Conservation (phyloP, 2,113 vertebrate genomes). For the Corythaixoides concolor region DNA sequence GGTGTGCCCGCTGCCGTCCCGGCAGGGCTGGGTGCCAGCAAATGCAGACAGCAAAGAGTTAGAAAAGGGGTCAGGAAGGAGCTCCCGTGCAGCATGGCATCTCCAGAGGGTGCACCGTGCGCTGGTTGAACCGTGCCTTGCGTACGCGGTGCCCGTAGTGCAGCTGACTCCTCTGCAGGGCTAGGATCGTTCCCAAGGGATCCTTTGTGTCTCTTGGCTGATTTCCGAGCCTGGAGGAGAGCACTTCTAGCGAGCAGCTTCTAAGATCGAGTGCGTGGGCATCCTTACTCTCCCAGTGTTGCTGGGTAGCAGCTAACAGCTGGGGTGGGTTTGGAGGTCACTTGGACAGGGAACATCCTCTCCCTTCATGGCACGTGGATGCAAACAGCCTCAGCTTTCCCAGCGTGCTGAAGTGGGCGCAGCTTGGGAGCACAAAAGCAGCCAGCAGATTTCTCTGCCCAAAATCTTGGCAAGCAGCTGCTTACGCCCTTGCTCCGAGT, state of each 20-base stretch:
- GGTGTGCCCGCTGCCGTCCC: not conserved
- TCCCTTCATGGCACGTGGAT: accelerated
- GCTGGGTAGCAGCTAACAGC: too few relatives aligned
- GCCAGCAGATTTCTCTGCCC: too few relatives aligned
- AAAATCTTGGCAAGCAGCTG: too few relatives aligned
- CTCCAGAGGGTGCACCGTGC: not conserved
- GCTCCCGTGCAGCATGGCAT: not conserved
- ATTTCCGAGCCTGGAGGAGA: not conserved
- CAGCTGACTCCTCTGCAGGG: not conserved
- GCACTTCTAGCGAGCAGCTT: not conserved
- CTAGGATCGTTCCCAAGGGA: not conserved
- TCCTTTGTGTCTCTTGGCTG: not conserved
- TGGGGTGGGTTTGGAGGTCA: not conserved
- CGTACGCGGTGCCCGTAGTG: not conserved
- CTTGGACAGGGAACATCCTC: not conserved
- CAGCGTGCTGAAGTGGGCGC: not conserved
- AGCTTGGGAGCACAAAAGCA: not conserved
- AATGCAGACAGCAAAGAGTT: not conserved
- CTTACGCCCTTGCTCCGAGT: too few relatives aligned
- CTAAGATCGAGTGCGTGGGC: not conserved
- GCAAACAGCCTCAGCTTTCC: not conserved
- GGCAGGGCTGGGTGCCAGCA: not conserved
- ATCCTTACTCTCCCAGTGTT: not conserved
- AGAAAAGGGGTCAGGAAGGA: not conserved
- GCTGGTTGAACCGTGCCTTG: not conserved